Conservation (phyloP, 2,113 vertebrate genomes). For the Nothoprocta perdicaria region DNA sequence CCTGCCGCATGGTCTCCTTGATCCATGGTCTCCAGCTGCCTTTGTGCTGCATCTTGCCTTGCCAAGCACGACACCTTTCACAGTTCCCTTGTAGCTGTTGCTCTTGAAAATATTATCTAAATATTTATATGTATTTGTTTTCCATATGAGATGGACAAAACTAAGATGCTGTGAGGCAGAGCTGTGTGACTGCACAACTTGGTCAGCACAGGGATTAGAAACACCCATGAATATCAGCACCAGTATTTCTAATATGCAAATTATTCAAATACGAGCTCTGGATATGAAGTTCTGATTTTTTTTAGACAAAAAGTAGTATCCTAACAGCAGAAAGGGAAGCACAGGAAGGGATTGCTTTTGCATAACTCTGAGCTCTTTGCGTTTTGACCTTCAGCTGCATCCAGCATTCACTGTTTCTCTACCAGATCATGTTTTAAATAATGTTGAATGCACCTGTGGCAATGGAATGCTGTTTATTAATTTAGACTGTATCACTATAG, state of each 20-base stretch:
- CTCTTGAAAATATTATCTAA: neutral
- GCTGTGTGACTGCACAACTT: neutral
- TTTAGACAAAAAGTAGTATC: neutral
- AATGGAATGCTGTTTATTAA: conserved; percentile 64
- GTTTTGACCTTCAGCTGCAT: conserved; percentile 60
- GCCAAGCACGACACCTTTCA: neutral
- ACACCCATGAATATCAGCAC: neutral
- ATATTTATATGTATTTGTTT: neutral
- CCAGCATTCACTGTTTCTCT: conserved; percentile 21
- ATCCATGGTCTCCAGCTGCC: too few species aligned
- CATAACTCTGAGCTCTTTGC: neutral
- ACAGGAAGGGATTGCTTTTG: neutral
- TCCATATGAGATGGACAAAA: neutral
- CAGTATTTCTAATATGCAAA: neutral
- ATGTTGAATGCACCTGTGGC: conserved; percentile 68
- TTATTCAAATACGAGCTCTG: neutral
- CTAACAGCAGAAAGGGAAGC: neutral
- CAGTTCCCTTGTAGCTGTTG: rapidly evolving
- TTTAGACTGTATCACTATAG: conserved; percentile 48
- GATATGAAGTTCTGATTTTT: neutral
- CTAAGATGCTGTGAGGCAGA: neutral
- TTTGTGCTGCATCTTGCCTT: neutral
- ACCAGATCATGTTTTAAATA: conserved; percentile 43
- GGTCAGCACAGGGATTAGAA: neutral
- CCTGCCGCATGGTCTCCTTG: neutral